Conservation (phyloP, 2,888 invertebrate genomes). For the Leucoptera coffeella region DNA sequence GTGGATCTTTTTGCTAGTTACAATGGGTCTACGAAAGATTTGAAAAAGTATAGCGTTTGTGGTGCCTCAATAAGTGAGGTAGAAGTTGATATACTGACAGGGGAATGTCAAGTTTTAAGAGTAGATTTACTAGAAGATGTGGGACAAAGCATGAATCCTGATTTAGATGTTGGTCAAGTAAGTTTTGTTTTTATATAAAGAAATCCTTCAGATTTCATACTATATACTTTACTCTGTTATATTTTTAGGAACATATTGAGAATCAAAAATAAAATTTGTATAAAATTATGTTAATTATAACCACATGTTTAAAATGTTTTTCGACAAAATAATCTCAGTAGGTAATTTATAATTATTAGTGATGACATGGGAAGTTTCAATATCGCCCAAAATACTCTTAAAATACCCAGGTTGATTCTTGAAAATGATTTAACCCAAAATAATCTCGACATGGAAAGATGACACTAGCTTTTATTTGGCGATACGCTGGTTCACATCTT, state of each 20-base stretch:
- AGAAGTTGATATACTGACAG: constrained; percentile 59
- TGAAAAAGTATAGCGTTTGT: constrained; percentile 34
- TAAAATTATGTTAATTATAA: too few relatives aligned
- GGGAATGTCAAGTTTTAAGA: constrained; percentile 43
- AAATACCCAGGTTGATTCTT: neutral
- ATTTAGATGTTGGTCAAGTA: constrained; percentile 52
- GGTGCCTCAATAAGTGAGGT: constrained; percentile 54
- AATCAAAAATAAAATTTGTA: neutral
- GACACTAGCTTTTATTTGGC: too few relatives aligned
- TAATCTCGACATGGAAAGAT: neutral
- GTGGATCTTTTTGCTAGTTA: constrained; percentile 23
- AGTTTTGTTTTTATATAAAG: neutral
- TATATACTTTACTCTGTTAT: too few relatives aligned
- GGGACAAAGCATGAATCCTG: constrained; percentile 50
- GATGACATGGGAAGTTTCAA: neutral
- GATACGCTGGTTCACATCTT: too few relatives aligned
- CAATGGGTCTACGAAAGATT: constrained; percentile 9
- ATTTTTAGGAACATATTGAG: neutral
- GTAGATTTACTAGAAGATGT: constrained; percentile 55
- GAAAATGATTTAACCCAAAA: neutral
- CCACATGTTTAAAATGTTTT: too few relatives aligned
- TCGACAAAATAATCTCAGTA: too few relatives aligned
- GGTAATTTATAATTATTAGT: neutral
- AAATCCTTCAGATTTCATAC: neutral
- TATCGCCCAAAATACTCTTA: neutral